Conservation (phyloP, 2,797 vertebrate genomes). For the Tiaroga cobitis region DNA sequence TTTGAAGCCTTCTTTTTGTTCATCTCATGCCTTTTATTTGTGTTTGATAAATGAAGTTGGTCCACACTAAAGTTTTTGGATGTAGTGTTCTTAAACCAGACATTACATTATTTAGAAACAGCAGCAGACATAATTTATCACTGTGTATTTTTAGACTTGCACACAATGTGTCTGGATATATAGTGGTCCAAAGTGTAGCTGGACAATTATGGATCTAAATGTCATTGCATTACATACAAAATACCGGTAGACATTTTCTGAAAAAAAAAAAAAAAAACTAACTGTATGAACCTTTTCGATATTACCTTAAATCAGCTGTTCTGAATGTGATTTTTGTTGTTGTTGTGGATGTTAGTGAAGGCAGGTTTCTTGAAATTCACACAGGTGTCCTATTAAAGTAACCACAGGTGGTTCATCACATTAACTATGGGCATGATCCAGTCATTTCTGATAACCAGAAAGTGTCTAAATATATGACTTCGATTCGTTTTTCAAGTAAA, state of each 20-base stretch:
- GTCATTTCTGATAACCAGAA: too few species aligned
- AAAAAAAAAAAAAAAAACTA: background rate
- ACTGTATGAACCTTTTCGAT: background rate
- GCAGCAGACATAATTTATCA: slow-evolving; percentile 46
- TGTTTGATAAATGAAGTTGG: background rate
- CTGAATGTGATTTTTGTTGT: too few species aligned
- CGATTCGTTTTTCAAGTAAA: background rate
- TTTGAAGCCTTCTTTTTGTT: background rate
- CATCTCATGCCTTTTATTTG: background rate
- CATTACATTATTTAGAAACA: slow-evolving; percentile 45
- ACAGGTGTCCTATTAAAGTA: background rate
- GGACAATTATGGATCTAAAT: background rate
- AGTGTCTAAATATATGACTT: too few species aligned
- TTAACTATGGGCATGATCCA: too few species aligned
- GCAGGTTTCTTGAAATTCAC: background rate
- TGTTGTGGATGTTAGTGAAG: background rate
- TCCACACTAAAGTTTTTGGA: background rate
- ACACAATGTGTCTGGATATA: slow-evolving; percentile 28
- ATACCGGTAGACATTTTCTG: background rate
- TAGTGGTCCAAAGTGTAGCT: background rate
- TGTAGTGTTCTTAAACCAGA: slow-evolving; percentile 21
- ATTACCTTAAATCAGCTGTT: background rate
- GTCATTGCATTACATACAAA: background rate
- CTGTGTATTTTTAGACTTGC: slow-evolving; percentile 41
- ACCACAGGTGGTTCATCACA: background rate